A percentile compares a stretch with the other conserved stretches of the same genome.
Evolutionary conservation across 2,888 invertebrate genomes (phyloP).

Genomic region (Scelioninae gen. 2): DNA sequence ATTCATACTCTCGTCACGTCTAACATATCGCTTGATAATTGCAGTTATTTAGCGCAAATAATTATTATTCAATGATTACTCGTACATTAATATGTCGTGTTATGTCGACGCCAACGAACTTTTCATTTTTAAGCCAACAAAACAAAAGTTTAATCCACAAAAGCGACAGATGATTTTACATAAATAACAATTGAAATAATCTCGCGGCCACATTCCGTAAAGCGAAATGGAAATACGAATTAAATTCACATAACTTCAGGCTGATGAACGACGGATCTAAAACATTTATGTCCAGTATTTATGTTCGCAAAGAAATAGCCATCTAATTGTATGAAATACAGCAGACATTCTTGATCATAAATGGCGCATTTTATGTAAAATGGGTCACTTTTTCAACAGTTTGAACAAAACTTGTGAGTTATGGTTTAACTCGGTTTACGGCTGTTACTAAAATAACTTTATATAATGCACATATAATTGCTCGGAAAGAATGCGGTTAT

Average conservation of each 20-base stretch:
- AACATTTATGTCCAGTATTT: constrained; percentile 47
- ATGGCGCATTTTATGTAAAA: constrained; percentile 50
- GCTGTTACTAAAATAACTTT: constrained; percentile 49
- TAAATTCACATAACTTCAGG: constrained; percentile 34
- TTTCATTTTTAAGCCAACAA: too few relatives aligned
- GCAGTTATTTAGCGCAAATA: neutral
- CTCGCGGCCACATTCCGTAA: neutral
- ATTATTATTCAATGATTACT: neutral
- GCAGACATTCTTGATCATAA: constrained; percentile 43
- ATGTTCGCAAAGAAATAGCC: constrained; percentile 47
- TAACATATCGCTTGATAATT: neutral
- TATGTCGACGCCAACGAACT: too few relatives aligned
- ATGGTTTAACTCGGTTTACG: constrained; percentile 43
- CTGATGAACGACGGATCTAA: constrained; percentile 39
- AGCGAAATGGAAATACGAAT: constrained; percentile 36
- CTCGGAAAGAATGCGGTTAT: constrained; percentile 33
- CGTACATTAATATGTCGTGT: too few relatives aligned
- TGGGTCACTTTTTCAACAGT: constrained; percentile 50
- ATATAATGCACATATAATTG: constrained; percentile 40
- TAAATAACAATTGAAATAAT: constrained; percentile 30
- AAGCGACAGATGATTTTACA: constrained; percentile 1
- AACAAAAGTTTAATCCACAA: too few relatives aligned
- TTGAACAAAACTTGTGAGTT: constrained; percentile 44
- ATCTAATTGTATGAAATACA: constrained; percentile 45
- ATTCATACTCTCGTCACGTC: neutral